These are phyloP conservation scores for Caenorhabditis drosophilae DNA, from an alignment of 2,888 invertebrate genomes.

Conservation along the genomic window DNA sequence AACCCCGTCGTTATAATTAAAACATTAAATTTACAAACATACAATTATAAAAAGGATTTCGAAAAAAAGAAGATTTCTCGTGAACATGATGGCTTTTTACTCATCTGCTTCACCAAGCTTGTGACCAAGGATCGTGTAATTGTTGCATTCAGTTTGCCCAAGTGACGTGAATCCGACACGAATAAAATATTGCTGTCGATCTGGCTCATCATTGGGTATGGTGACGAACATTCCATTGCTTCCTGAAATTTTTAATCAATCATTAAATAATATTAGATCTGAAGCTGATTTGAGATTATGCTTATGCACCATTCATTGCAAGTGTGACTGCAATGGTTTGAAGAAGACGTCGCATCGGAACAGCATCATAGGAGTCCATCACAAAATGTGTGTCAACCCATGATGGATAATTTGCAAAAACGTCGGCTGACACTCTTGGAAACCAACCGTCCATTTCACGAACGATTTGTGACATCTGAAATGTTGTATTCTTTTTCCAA, in stretches of 20 bases:
- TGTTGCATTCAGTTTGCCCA: conserved; percentile 16
- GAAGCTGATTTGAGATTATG: too few relatives aligned
- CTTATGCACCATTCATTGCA: conserved; percentile 56
- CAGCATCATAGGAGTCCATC: conserved; percentile 46
- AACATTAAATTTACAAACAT: too few relatives aligned
- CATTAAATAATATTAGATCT: not conserved
- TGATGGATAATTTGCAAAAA: conserved; percentile 50
- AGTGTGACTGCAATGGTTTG: conserved; percentile 46
- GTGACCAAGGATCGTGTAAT: conserved; percentile 10
- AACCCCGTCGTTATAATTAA: too few relatives aligned
- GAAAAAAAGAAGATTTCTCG: too few relatives aligned
- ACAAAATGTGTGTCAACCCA: conserved; percentile 56
- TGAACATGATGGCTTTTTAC: too few relatives aligned
- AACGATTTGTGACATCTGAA: conserved; percentile 11
- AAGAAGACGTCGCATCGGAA: conserved; percentile 52
- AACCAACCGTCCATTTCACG: conserved; percentile 42
- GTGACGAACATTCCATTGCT: conserved; percentile 50
- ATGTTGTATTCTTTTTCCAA: not conserved
- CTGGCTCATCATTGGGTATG: conserved; percentile 25
- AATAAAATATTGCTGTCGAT: conserved; percentile 48
- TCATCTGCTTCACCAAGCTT: too few relatives aligned
- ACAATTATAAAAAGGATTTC: too few relatives aligned
- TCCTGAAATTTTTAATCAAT: conserved; percentile 31
- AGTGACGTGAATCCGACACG: conserved; percentile 46
- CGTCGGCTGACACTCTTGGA: conserved; percentile 41